Evolutionary conservation across 2,888 invertebrate genomes (phyloP), one percentile per base, ranked within the genome.

Genomic region (Scaptomyza flava): DNA sequence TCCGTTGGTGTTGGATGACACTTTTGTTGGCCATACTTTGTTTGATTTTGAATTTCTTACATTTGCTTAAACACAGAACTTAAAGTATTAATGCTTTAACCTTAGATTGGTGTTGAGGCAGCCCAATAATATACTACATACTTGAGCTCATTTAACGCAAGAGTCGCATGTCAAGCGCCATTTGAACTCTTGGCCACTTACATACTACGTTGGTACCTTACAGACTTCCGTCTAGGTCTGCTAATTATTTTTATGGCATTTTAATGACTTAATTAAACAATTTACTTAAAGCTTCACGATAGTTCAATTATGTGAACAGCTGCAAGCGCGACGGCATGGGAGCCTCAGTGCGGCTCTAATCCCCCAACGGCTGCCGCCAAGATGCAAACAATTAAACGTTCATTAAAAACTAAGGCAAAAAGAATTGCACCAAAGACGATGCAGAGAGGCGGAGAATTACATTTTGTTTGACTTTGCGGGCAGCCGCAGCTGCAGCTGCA

Each of bases 261-360:
- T 84, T 84, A 84, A 84, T 89, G 81, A 74, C 81, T 84, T 87
- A 84, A 84, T 84, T 81, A 84, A 84, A 89, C 87, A 87, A 87
- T 87, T 87, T 81, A 66, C 85, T 87, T 50, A 76, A 56, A 52
- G 56, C 76, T 41, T 48, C 60, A 51, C 59, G 64, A 79, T 76
- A 81, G 81, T 84, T 84, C 73, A 87, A 89, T 87, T 84, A 84
- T 77, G 84, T 75, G 88, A 86, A 63, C 63, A 72, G 62, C 64
- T 70, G 61, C 66, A 62, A 30, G 45, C 59, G 50, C 61, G 12
- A 4, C 36, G 52, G 14, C 36, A 17, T 52, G 14, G 53, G 27
- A 30, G 59, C 50, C 41, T 1, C 36, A 46, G 17, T 12, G 41
- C 33, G 46, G 11, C 48, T 38, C 45, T 48, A 33, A 54, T n/a